Conservation (phyloP, 2,888 invertebrate genomes). For the Diplolepis rosae region DNA sequence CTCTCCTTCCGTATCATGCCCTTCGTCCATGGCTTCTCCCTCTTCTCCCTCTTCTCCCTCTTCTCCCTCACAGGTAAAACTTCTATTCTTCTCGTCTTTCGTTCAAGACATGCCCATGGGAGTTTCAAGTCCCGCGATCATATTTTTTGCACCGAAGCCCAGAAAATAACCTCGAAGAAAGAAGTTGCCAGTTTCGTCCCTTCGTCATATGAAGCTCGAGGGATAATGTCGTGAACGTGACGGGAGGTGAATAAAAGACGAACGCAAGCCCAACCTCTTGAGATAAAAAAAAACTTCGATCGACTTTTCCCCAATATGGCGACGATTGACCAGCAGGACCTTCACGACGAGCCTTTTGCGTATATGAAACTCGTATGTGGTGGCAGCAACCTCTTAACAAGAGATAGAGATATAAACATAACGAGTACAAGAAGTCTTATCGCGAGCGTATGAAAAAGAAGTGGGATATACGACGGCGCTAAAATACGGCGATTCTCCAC, state of each 20-base stretch:
- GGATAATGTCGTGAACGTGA: conserved; percentile 54
- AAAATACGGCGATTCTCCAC: conserved; percentile 32
- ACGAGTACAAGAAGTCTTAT: conserved; percentile 31
- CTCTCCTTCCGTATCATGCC: conserved; percentile 39
- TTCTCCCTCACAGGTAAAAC: conserved; percentile 55
- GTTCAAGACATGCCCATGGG: conserved; percentile 58
- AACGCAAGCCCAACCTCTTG: neutral
- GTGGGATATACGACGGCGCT: conserved; percentile 22
- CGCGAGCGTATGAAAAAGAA: conserved; percentile 1
- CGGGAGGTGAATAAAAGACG: conserved; percentile 45
- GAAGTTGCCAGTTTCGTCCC: conserved; percentile 47
- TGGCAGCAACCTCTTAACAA: conserved; percentile 26
- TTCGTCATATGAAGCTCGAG: conserved; percentile 48
- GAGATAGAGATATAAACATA: conserved; percentile 31
- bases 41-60: conserved; percentile 39
- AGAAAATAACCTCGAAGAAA: conserved; percentile 58
- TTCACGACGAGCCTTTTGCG: conserved; percentile 17
- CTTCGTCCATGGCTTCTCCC: conserved; percentile 37
- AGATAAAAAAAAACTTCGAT: conserved; percentile 36
- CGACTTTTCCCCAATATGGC: conserved; percentile 32
- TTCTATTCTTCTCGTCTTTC: conserved; percentile 58
- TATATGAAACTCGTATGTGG: conserved; percentile 21
- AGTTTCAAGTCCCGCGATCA: conserved; percentile 59
- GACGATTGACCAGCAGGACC: conserved; percentile 1
- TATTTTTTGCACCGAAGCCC: conserved; percentile 63